phyloP scores from a whole-genome alignment of 1,140 invertebrate genomes.

The Pseudomyrmex cubaensis region DNA sequence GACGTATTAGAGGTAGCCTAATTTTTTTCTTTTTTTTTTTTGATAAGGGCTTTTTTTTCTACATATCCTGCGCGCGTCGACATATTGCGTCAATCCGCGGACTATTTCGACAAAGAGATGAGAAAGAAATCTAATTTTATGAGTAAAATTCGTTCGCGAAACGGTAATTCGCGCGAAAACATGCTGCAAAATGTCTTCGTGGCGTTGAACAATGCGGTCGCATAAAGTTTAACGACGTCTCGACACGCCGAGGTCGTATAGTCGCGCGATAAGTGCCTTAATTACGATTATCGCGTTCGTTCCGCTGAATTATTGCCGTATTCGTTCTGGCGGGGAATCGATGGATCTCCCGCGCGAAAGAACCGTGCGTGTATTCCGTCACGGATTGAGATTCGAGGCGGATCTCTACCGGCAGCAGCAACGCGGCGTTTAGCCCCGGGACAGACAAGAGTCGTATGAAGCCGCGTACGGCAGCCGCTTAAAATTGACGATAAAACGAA shows the following conservation, averaged over 20 bases:
- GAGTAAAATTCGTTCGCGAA: not conserved
- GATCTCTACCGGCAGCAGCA: not conserved
- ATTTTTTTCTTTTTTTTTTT: not conserved
- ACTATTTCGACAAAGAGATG: not conserved
- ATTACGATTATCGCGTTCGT: slow-evolving; percentile 17
- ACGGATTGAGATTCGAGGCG: not conserved
- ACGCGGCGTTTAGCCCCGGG: slow-evolving; percentile 13
- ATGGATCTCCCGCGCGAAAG: not conserved
- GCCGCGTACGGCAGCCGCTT: slow-evolving; percentile 24
- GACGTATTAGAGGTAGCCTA: slow-evolving; percentile 1
- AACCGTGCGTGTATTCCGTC: not conserved
- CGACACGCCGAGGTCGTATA: not conserved
- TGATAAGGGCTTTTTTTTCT: no score
- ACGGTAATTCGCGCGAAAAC: not conserved
- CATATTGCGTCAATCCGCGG: not conserved
- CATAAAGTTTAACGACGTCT: slow-evolving; percentile 36
- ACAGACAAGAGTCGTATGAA: slow-evolving; percentile 25
- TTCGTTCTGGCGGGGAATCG: not conserved
- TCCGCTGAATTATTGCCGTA: not conserved
- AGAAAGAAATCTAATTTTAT: slow-evolving; percentile 9
- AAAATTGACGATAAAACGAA: slow-evolving; percentile 61
- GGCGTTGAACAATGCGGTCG: slow-evolving; percentile 22
- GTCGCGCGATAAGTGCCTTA: slow-evolving; percentile 18
- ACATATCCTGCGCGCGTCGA: no score
- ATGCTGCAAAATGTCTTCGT: slow-evolving; percentile 1